Base-by-base conservation (phyloP, 2,888 invertebrate genomes). In the Drosophila rellima region DNA sequence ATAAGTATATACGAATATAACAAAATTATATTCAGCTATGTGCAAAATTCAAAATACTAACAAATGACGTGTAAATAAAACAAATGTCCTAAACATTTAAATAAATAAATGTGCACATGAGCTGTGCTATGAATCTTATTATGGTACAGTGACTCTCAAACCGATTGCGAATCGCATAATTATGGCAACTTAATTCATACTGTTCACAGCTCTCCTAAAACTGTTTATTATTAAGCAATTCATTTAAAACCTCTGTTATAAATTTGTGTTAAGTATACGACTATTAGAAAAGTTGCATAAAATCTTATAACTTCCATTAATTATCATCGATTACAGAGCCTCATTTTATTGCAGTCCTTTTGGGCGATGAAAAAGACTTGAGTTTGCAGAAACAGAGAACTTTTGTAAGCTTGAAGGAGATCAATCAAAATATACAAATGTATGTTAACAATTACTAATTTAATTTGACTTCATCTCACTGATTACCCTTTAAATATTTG, bases 21-120 rank as follows among this genome's bases (percentile, higher is more conserved):
- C 13, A 1, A 40, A 40, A 39, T 23, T 42, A 15, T 23, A 50
- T 47, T 63, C 18, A 29, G 51, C 15, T 57, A 54, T 54, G 55
- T 57, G 47, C 23, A 66, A 31, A 54, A 44, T 40, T 33, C 11
- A 2, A 39, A 29, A 31, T 56, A 17, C 5, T 26, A 54, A 26
- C 23, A 18, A 29, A 11, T 29, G 15, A 52, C 11, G 6, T 73
- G 71, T 59, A 52, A 44, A 76, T 74, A 76, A 76, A 76, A 37
- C 18, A 26, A 11, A 18, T n/a, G 17, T 52, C 13, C 39, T 18
- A n/a, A 48, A 33, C 48, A 8, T 31, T 18, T 0, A 7, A 7
- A 26, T n/a, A 18, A 13, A 26, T 26, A 15, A 23, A 23, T 44
- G 18, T n/a, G 39, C 39, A 40, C 5, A 4, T 3, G 3, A n/a